Percentiles rank a stretch among this genome's conserved stretches.
Conservation (phyloP, 2,888 invertebrate genomes). For the Anagyrus pseudococci region DNA sequence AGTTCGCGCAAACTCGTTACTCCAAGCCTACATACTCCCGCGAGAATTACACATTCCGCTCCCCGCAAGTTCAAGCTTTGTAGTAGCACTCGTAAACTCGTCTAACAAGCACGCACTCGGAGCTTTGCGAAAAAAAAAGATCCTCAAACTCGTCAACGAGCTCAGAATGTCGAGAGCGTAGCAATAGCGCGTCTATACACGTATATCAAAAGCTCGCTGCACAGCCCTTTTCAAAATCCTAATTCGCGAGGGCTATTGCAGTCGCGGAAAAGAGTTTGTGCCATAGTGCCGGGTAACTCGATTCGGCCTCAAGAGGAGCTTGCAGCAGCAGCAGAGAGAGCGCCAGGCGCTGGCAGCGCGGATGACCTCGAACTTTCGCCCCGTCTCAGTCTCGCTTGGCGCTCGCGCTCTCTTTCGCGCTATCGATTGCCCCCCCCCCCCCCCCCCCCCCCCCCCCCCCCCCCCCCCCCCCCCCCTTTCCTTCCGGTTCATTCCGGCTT, state of each 20-base stretch:
- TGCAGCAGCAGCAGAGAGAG: background rate
- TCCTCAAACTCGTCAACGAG: no score
- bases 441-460: background rate
- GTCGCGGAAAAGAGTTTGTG: background rate
- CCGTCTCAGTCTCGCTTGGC: background rate
- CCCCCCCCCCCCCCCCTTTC: slow-evolving; percentile 23
- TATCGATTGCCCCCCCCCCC: background rate
- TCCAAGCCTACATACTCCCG: no score
- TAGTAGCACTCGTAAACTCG: no score
- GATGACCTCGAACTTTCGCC: slow-evolving; percentile 33
- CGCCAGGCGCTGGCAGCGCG: slow-evolving; percentile 1
- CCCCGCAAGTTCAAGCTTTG: no score
- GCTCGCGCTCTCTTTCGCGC: background rate
- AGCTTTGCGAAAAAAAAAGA: no score
- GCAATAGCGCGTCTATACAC: no score
- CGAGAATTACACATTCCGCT: no score
- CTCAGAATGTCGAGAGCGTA: no score
- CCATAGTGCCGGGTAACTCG: slow-evolving; percentile 9
- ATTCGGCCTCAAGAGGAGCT: slow-evolving; percentile 8
- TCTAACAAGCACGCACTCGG: no score
- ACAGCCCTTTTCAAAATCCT: slow-evolving; percentile 9
- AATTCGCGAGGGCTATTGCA: background rate
- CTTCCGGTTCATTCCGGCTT: slow-evolving; percentile 41
- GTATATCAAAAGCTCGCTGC: no score
- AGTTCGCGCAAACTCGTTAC: no score